These are phyloP conservation scores for Pardosa pseudoannulata DNA, from an alignment of 2,888 invertebrate species.

Conservation along the genomic window DNA sequence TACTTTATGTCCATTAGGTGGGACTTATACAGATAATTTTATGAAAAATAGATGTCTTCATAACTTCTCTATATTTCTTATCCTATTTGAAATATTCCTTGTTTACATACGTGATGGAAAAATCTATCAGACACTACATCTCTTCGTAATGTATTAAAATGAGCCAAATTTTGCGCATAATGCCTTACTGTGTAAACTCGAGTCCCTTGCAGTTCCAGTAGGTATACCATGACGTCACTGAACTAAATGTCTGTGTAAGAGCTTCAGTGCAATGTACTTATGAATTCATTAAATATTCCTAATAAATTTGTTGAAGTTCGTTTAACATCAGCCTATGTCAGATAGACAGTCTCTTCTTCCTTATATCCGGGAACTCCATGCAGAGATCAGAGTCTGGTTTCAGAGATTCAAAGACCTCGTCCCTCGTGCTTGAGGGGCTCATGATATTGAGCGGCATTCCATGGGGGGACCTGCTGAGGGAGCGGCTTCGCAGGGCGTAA, in stretches of 20 bases:
- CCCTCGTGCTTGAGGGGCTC: constrained; percentile 50
- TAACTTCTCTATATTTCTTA: background rate
- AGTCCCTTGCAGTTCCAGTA: too few relatives aligned
- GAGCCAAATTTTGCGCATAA: too few relatives aligned
- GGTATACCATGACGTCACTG: too few relatives aligned
- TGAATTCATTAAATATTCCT: background rate
- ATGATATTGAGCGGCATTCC: constrained; percentile 63
- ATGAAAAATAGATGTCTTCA: background rate
- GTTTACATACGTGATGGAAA: background rate
- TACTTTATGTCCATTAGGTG: background rate
- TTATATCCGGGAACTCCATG: constrained; percentile 63
- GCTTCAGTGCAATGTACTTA: too few relatives aligned
- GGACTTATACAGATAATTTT: background rate
- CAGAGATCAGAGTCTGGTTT: constrained; percentile 60
- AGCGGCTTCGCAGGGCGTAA: constrained; percentile 47
- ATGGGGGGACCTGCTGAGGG: constrained; percentile 56
- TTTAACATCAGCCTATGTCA: constrained; percentile 67
- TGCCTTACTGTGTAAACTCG: too few relatives aligned
- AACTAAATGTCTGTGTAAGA: too few relatives aligned
- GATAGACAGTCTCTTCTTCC: constrained; percentile 69
- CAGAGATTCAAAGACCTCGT: constrained; percentile 65
- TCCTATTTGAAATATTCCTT: background rate
- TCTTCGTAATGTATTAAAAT: too few relatives aligned
- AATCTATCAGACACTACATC: background rate
- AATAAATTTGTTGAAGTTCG: constrained; percentile 64